These are phyloP conservation scores for Biston betularia DNA, from an alignment of 2,888 invertebrate species.

Conservation along the genomic window DNA sequence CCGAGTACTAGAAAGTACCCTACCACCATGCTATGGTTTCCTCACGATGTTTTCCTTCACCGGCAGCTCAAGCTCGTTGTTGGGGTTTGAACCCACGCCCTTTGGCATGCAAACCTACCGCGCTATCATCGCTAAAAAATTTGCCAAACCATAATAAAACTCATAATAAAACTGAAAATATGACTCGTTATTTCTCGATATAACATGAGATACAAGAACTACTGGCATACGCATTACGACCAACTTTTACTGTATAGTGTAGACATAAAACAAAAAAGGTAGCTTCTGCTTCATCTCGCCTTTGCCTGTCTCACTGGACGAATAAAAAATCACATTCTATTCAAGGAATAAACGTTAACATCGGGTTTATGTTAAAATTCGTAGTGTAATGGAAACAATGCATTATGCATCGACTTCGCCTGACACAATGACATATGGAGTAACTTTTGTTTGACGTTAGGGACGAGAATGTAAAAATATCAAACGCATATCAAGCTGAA, in stretches of 20 bases:
- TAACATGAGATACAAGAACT: slow-evolving; percentile 39
- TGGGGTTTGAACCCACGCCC: too few species aligned
- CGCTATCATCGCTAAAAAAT: too few species aligned
- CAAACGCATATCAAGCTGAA: slow-evolving; percentile 62
- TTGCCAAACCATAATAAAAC: too few species aligned
- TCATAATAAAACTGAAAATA: slow-evolving; percentile 23
- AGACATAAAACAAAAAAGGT: slow-evolving; percentile 59
- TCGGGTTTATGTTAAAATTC: slow-evolving; percentile 83
- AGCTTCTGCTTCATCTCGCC: slow-evolving; percentile 56
- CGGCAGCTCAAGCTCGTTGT: too few species aligned
- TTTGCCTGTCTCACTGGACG: slow-evolving; percentile 52
- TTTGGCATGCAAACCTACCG: too few species aligned
- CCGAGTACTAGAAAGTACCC: too few species aligned
- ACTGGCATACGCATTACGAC: slow-evolving; percentile 37
- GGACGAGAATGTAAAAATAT: slow-evolving; percentile 72
- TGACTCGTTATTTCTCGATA: slow-evolving; percentile 34
- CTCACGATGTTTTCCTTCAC: too few species aligned
- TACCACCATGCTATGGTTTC: too few species aligned
- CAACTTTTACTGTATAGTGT: slow-evolving; percentile 35
- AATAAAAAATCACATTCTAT: slow-evolving; percentile 81
- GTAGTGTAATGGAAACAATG: slow-evolving; percentile 85
- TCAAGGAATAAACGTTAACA: slow-evolving; percentile 82
- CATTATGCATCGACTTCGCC: slow-evolving; percentile 76
- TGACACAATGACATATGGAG: slow-evolving; percentile 84
- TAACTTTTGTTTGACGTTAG: slow-evolving; percentile 78